Evolutionary conservation across 2,888 invertebrate genomes (phyloP), one percentile per base, ranked within the genome.

Genomic region (Caenorhabditis virilis): DNA sequence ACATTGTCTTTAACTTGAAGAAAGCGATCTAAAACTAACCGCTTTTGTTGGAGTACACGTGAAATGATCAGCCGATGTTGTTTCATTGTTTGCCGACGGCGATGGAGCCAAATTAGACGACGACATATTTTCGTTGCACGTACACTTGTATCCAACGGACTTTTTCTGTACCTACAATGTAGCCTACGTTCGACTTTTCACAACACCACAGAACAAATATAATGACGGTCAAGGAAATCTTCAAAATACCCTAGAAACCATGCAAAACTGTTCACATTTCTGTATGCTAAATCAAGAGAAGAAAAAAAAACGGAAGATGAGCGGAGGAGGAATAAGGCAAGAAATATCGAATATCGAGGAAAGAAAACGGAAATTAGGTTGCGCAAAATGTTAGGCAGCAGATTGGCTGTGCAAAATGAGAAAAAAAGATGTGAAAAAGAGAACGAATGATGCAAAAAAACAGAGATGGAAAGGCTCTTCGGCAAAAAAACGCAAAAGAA

Each of bases 151-250:
- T 25, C 35, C 22, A 36, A 53, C 35, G 11, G 47, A 42, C 15
- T 38, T 46, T 30, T 52, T 35, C 35, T 35, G 51, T 27, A 26
- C 48, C 53, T 59, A 42, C 23, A 59, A 52, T 48, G 18, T 38
- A 30, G 6, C 30, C 2, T 30, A 39, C 4, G 20, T n/a, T 26
- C 2, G 20, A 22, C 18, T 2, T 11, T 27, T 26, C 11, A 16
- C n/a, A 33, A n/a, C n/a, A 18, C 33, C 4, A 26, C 7, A 55
- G 22, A 22, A 18, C 11, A 48, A 30, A 13, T 9, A 30, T 9
- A 6, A 9, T 13, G 30, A 9, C 7, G 30, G 30, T 9, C 6
- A 30, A 30, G 13, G 30, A 30, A 30, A 30, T n/a, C n/a, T n/a
- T n/a, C n/a, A n/a, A n/a, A n/a, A n/a, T n/a, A n/a, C n/a, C n/a